phyloP scores from a whole-genome alignment of 2,888 invertebrate genomes.

The Ecdyonurus torrentis region DNA sequence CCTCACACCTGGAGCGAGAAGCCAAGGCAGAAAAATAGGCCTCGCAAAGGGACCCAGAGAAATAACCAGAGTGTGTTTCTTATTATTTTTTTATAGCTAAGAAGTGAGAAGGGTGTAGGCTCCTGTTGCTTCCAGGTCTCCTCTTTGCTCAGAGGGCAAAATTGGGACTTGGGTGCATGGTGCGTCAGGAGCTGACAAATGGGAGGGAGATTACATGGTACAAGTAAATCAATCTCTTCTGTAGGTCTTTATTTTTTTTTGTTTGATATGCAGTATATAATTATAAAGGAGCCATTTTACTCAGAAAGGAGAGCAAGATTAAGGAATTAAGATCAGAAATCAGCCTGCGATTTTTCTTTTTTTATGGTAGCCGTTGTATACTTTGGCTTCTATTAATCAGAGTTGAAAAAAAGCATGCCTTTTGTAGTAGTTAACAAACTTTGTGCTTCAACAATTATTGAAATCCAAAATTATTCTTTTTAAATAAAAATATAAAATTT shows the following conservation, averaged over 20 bases:
- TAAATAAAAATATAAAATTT: neutral
- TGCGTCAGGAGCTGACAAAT: neutral
- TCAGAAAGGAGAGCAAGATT: neutral
- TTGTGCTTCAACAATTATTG: neutral
- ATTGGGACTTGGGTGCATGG: slow-evolving; percentile 30
- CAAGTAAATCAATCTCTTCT: neutral
- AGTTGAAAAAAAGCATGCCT: neutral
- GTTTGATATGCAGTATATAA: too few relatives aligned
- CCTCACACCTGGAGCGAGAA: neutral
- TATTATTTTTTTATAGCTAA: neutral
- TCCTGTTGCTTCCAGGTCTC: slow-evolving; percentile 56
- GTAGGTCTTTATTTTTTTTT: neutral
- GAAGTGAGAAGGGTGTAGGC: neutral
- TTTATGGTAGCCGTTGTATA: neutral
- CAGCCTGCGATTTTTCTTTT: neutral
- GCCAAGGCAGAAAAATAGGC: slow-evolving; percentile 1
- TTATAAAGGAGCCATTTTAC: neutral
- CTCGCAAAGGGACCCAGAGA: neutral
- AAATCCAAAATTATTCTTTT: slow-evolving; percentile 3
- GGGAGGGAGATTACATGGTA: neutral
- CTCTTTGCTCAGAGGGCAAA: slow-evolving; percentile 74
- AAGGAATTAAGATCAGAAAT: neutral
- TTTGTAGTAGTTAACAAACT: neutral
- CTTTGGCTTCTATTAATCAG: neutral
- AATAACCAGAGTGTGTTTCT: neutral